Percentiles rank a stretch among this genome's conserved stretches.
Evolutionary conservation across 2,888 invertebrate species (phyloP).

Genomic region (Ctena decussata): DNA sequence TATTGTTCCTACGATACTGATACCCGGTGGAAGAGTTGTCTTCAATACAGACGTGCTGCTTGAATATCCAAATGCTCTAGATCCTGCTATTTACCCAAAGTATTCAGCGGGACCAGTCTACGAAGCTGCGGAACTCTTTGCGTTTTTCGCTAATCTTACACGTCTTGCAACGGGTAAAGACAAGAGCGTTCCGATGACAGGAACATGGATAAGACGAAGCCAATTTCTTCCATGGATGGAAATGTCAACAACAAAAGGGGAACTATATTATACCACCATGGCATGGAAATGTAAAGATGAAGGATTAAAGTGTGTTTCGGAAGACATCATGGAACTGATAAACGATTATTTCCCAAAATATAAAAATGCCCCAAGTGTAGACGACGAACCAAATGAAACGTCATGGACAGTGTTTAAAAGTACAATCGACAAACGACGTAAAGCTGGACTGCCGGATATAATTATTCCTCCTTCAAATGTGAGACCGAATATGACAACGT

Average conservation of each 20-base stretch:
- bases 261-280: constrained; percentile 60
- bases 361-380: constrained; percentile 54
- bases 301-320: constrained; percentile 57
- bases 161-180: constrained; percentile 21
- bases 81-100: constrained; percentile 54
- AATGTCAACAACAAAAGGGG: constrained; percentile 58
- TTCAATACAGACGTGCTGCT: constrained; percentile 62
- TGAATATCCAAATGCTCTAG: constrained; percentile 66
- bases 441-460: constrained; percentile 58
- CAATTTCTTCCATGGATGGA: constrained; percentile 73
- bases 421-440: constrained; percentile 63
- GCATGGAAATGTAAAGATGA: constrained; percentile 62
- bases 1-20: constrained; percentile 22
- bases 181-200: constrained; percentile 41
- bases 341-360: constrained; percentile 55
- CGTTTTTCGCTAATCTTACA: constrained; percentile 56
- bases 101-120: constrained; percentile 67
- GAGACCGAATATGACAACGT: background rate
- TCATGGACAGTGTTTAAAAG: constrained; percentile 70
- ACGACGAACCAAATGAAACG: constrained; percentile 67
- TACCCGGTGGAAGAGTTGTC: constrained; percentile 15
- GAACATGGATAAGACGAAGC: constrained; percentile 65
- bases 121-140: constrained; percentile 62
- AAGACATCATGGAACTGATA: constrained; percentile 61
- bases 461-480: constrained; percentile 63